Percentiles rank a stretch among this genome's conserved stretches.
Evolutionary conservation across 2,797 vertebrate genomes (phyloP).

Genomic region (Melanotaenia maccullochi): DNA sequence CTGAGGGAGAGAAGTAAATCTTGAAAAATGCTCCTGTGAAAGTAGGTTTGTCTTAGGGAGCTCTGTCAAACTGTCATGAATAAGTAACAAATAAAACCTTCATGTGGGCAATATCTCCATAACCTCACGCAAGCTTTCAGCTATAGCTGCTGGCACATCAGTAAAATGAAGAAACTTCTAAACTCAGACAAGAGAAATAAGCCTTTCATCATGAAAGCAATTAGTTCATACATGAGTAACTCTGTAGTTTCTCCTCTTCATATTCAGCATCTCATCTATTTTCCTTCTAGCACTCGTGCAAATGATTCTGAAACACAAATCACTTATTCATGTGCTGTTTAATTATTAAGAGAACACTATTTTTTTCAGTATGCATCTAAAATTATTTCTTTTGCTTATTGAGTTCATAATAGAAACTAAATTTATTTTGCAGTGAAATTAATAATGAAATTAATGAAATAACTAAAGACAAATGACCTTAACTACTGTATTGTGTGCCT

Average conservation of each 20-base stretch:
- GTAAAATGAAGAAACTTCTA: conserved; percentile 22
- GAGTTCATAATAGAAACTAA: not conserved
- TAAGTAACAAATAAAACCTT: conserved; percentile 21
- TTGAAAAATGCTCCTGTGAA: conserved; percentile 2
- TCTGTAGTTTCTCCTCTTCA: conserved; percentile 11
- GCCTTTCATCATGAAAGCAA: conserved; percentile 26
- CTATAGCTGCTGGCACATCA: conserved; percentile 19
- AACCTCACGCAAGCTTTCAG: conserved; percentile 10
- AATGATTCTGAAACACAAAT: conserved; percentile 10
- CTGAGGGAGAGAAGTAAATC: conserved; percentile 1
- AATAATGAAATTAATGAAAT: not conserved
- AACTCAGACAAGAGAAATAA: conserved; percentile 24
- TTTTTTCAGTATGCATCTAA: not conserved
- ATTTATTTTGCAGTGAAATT: not conserved
- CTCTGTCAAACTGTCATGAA: conserved; percentile 17
- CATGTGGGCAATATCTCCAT: conserved; percentile 26
- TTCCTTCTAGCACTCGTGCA: conserved; percentile 11
- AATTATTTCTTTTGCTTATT: conserved; percentile 3
- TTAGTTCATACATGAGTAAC: conserved; percentile 17
- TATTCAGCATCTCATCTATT: conserved; percentile 12
- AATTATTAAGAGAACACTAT: conserved; percentile 19
- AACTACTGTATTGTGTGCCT: not conserved
- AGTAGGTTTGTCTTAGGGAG: conserved; percentile 7
- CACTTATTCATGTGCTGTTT: conserved; percentile 14
- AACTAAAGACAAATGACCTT: not conserved